Evolutionary conservation across 2,797 vertebrate species (phyloP), one percentile per base, ranked within the genome.

Genomic region (Cynodonichthys magdalenae): DNA sequence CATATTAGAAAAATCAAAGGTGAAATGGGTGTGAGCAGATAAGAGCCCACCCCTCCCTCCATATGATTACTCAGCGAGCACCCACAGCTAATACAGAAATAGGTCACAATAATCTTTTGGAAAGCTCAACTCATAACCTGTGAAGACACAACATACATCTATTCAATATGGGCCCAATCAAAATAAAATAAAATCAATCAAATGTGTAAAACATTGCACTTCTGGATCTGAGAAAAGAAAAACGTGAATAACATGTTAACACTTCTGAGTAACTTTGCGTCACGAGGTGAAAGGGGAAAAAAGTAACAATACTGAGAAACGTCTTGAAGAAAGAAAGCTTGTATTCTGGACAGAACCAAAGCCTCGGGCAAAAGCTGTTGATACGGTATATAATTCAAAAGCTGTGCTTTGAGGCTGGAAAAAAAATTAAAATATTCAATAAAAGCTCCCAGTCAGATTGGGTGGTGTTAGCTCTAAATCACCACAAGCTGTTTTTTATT

Each of bases 41-140:
- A 53, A 63, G n/a, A 60, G 50, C 14, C 17, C 53, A 8, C 5
- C 63, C 29, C 10, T 2, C 19, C 59, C 15, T 1, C 15, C 28
- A 27, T 29, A 54, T 58, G 72, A 62, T 53, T 15, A 48, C 18
- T 66, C 54, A 56, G 42, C 20, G 34, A 56, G 50, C 51, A 80
- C 53, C 75, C 66, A 45, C 54, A 77, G 65, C 71, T 69, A 60
- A 46, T 49, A 1, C 65, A 64, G 57, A 87, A 80, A 74, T 75
- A 69, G 71, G 71, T 66, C 74, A 77, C 58, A 49, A 45, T 71
- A 75, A 78, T 63, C 66, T 28, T 59, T 52, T 59, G 52, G n/a
- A 81, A 66, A 63, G 52, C 66, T 80, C 42, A 60, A 78, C 41
- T 62, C 50, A 34, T 56, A 68, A 79, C 69, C 49, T 69, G 59